These are phyloP conservation scores for Seriola aureovittata DNA, from an alignment of 2,113 vertebrate genomes.

Conservation along the genomic window DNA sequence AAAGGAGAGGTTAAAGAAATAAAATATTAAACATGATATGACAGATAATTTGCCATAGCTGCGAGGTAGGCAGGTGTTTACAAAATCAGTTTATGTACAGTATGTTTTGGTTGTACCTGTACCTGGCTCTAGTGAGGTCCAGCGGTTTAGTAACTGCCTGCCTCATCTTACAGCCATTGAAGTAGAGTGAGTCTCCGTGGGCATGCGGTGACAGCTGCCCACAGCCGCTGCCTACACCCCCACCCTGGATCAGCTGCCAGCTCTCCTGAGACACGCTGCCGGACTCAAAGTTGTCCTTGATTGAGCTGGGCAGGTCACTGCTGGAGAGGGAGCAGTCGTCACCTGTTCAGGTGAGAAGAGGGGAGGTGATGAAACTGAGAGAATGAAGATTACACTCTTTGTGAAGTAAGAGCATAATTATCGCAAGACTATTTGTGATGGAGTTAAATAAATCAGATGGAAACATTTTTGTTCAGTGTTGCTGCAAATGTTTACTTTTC, in stretches of 20 bases:
- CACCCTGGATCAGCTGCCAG: constrained; percentile 97
- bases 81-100: constrained; percentile 3
- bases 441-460: not conserved
- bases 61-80: not conserved
- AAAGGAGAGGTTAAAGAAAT: constrained; percentile 16
- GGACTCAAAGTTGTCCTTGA: constrained; percentile 99
- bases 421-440: not conserved
- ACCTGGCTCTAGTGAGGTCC: constrained; percentile 98
- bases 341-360: constrained; percentile 66
- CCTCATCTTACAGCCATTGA: constrained; percentile 96
- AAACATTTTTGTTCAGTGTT: not conserved
- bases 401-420: not conserved
- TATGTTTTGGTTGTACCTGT: constrained; percentile 73
- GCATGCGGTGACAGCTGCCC: constrained; percentile 97
- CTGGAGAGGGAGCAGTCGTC: constrained; percentile 95
- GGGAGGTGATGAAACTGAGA: constrained; percentile 2
- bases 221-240: constrained; percentile 94
- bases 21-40: not conserved
- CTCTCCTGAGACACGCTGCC: constrained; percentile 92
- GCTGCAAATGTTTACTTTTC: not conserved
- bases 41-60: not conserved
- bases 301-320: constrained; percentile 94
- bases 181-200: constrained; percentile 97
- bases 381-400: not conserved
- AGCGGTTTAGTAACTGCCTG: constrained; percentile 96